A percentile compares a stretch with the other conserved stretches of the same genome.
Evolutionary conservation across 2,888 invertebrate species (phyloP).

Genomic region (Dasypolia templi): DNA sequence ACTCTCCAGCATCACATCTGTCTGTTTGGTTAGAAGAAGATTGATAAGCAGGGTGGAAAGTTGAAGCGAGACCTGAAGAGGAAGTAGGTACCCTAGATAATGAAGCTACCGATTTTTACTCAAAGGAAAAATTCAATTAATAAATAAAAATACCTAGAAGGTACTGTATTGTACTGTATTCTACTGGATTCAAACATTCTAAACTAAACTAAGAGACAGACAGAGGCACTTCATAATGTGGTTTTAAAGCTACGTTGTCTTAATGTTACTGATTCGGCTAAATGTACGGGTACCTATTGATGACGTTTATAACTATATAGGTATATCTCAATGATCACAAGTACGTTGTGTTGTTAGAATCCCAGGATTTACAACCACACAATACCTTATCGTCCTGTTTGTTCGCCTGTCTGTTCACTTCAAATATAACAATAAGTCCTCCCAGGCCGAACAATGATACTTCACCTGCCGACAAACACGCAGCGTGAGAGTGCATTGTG

Average conservation of each 20-base stretch:
- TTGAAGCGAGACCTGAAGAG: no score
- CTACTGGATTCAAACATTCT: no score
- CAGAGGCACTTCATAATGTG: background rate
- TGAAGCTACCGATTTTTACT: no score
- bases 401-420: slow-evolving; percentile 74
- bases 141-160: no score
- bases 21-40: no score
- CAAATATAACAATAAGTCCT: slow-evolving; percentile 70
- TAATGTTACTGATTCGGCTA: background rate
- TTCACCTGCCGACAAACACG: slow-evolving; percentile 69
- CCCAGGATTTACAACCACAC: background rate
- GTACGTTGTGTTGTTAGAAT: background rate
- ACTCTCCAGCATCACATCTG: no score
- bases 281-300: background rate
- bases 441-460: slow-evolving; percentile 71
- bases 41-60: no score
- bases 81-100: no score
- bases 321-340: background rate
- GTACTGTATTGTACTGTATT: no score
- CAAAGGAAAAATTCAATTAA: no score
- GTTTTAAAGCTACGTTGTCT: background rate
- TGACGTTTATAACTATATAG: background rate
- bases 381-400: slow-evolving; percentile 67
- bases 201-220: no score
- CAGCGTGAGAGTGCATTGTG: background rate